phyloP scores from a whole-genome alignment of 2,113 vertebrate species.

The Leptobrachium ailaonicum region DNA sequence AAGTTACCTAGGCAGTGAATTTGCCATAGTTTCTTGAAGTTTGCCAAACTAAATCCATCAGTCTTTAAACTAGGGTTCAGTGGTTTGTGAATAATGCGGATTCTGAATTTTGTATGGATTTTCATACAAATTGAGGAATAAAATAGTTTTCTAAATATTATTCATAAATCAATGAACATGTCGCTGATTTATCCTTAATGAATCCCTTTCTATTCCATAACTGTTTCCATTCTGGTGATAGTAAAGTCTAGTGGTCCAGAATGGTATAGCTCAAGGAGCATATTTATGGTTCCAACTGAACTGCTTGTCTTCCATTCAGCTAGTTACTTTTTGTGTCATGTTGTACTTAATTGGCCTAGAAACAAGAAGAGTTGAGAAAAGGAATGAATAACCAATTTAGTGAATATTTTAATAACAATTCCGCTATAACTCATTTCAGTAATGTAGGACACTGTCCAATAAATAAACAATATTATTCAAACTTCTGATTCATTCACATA shows the following conservation, averaged over 20 bases:
- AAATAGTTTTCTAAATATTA: neutral
- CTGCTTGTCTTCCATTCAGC: slow-evolving; percentile 36
- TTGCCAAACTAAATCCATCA: too few species aligned
- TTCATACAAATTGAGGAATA: neutral
- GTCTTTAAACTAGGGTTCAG: too few species aligned
- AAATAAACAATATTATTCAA: slow-evolving; percentile 47
- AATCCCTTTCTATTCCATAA: neutral
- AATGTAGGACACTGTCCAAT: slow-evolving; percentile 43
- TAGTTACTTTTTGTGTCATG: slow-evolving; percentile 45
- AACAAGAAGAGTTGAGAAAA: slow-evolving; percentile 41
- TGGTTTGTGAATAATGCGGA: too few species aligned
- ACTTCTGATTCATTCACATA: slow-evolving; percentile 41
- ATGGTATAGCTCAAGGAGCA: slow-evolving; percentile 6
- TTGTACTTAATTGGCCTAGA: slow-evolving; percentile 45
- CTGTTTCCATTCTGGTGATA: slow-evolving; percentile 8
- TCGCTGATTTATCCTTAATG: neutral
- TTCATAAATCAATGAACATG: neutral
- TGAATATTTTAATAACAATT: slow-evolving; percentile 49
- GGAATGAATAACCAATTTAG: slow-evolving; percentile 45
- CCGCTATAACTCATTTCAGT: slow-evolving; percentile 44
- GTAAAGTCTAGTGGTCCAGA: slow-evolving; percentile 17
- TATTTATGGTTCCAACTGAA: slow-evolving; percentile 25
- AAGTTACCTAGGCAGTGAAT: too few species aligned
- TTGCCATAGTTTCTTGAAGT: too few species aligned
- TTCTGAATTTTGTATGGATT: neutral